A percentile compares a stretch with the other conserved stretches of the same genome.
These are phyloP conservation scores for Trichogramma pretiosum DNA, from an alignment of 1,140 invertebrate genomes.

Conservation along the genomic window DNA sequence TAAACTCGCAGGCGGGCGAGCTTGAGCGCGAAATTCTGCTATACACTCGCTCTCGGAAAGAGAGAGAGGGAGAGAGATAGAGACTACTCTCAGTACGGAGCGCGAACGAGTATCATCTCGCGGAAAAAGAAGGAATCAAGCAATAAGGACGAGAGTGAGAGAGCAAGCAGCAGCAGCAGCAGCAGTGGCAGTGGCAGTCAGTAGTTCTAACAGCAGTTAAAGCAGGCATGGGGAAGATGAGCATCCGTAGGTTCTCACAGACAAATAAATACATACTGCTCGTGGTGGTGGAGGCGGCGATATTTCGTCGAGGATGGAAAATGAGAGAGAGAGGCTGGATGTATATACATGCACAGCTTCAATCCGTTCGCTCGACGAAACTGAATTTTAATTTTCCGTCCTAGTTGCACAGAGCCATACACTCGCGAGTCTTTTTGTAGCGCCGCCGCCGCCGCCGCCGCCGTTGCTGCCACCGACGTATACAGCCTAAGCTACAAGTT, in stretches of 20 bases:
- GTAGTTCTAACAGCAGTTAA: no score
- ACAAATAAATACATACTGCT: slow-evolving; percentile 37
- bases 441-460: no score
- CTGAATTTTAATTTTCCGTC: slow-evolving; percentile 31
- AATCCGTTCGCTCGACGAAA: slow-evolving; percentile 20
- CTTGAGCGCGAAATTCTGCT: no score
- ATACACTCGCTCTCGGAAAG: slow-evolving; percentile 18
- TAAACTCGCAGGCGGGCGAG: not conserved
- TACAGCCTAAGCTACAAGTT: no score
- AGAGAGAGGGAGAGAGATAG: slow-evolving; percentile 8
- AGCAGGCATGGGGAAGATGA: slow-evolving; percentile 9
- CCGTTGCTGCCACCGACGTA: not conserved
- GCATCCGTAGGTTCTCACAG: slow-evolving; percentile 23
- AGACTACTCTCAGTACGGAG: no score
- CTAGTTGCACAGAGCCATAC: slow-evolving; percentile 21
- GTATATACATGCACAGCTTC: slow-evolving; percentile 12
- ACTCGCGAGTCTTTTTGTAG: not conserved
- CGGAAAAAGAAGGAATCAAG: slow-evolving; percentile 8
- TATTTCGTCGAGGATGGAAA: slow-evolving; percentile 28
- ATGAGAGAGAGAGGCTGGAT: slow-evolving; percentile 15
- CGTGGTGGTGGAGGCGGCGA: no score
- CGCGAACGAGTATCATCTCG: no score
- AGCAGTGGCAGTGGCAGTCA: no score
- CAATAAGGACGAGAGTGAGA: not conserved
- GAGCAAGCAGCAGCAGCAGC: not conserved